phyloP scores from a whole-genome alignment of 2,797 vertebrate genomes.

The Tangara arthus region DNA sequence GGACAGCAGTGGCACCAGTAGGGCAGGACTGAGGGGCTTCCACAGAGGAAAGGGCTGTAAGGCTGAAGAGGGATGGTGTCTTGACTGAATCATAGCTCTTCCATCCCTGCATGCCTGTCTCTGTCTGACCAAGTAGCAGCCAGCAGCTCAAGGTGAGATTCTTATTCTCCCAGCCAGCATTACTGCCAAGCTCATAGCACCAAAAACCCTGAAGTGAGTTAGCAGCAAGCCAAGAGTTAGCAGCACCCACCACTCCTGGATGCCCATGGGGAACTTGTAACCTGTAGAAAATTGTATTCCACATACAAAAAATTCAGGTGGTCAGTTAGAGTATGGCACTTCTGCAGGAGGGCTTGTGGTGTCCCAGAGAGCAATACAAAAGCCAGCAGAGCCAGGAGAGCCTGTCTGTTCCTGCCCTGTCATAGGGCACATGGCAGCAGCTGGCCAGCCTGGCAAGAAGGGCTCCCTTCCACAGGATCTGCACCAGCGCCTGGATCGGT shows the following conservation, averaged over 20 bases:
- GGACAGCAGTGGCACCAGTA: not conserved
- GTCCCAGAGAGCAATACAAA: not conserved
- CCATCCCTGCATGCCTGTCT: not conserved
- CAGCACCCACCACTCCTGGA: not conserved
- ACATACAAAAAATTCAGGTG: not conserved
- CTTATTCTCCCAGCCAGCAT: not conserved
- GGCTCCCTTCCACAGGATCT: constrained; percentile 76
- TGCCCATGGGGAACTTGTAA: not conserved
- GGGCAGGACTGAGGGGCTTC: not conserved
- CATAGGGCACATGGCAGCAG: accelerated
- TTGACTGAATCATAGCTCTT: not conserved
- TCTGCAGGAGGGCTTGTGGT: not conserved
- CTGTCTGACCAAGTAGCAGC: not conserved
- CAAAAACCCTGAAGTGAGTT: not conserved
- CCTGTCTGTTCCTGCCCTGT: not conserved
- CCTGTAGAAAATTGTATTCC: not conserved
- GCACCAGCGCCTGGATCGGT: constrained; percentile 79
- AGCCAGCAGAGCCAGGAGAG: not conserved
- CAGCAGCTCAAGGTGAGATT: not conserved
- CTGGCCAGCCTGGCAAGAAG: not conserved
- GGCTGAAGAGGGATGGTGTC: not conserved
- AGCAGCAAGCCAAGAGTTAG: not conserved
- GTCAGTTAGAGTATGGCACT: not conserved
- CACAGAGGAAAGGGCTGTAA: not conserved
- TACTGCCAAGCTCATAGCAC: not conserved